phyloP scores from a whole-genome alignment of 2,888 invertebrate genomes.

The Melolontha melolontha region DNA sequence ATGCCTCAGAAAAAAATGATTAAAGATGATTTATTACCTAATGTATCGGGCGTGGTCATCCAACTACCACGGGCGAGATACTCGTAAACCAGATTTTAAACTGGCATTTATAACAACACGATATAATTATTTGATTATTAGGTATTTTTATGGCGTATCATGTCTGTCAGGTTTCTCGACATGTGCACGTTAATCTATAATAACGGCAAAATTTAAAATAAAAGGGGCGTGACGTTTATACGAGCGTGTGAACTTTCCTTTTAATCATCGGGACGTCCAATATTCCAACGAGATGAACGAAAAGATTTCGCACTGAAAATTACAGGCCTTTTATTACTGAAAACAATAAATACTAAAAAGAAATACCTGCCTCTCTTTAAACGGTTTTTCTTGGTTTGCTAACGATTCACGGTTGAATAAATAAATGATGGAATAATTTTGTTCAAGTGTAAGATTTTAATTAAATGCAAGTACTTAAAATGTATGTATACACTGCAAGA shows the following conservation, averaged over 20 bases:
- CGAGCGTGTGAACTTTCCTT: constrained; percentile 39
- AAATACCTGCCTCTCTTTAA: constrained; percentile 11
- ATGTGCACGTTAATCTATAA: constrained; percentile 28
- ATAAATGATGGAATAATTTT: constrained; percentile 24
- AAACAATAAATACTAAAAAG: constrained; percentile 20
- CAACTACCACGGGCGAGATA: constrained; percentile 29
- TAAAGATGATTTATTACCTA: constrained; percentile 45
- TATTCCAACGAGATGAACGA: constrained; percentile 22
- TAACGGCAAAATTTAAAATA: constrained; percentile 21
- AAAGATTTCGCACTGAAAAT: constrained; percentile 17
- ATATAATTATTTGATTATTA: constrained; percentile 43
- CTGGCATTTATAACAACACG: constrained; percentile 31
- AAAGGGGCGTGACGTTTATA: constrained; percentile 25
- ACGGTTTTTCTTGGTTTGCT: constrained; percentile 20
- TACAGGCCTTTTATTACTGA: constrained; percentile 13
- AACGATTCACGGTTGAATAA: constrained; percentile 25
- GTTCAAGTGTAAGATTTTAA: constrained; percentile 31
- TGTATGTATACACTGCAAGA: neutral
- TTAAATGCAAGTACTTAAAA: constrained; percentile 15
- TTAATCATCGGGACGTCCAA: constrained; percentile 34
- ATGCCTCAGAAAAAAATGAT: constrained; percentile 36
- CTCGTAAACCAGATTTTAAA: constrained; percentile 30
- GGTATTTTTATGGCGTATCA: constrained; percentile 36
- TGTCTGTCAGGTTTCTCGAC: constrained; percentile 24
- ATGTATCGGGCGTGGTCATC: constrained; percentile 41